phyloP scores from a whole-genome alignment of 2,888 invertebrate genomes.

The Xestia ashworthii region DNA sequence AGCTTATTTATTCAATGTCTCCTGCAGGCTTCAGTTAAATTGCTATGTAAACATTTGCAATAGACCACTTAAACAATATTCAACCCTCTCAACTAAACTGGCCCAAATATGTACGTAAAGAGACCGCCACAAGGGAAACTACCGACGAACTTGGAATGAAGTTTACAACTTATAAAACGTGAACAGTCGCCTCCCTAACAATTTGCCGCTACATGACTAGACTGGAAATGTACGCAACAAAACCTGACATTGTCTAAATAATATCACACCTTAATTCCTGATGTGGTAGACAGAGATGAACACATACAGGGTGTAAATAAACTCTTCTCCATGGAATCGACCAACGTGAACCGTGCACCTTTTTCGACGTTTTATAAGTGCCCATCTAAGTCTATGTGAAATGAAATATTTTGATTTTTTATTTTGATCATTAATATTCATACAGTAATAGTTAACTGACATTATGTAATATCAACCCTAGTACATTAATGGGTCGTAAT shows the following conservation, averaged over 20 bases:
- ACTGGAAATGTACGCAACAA: slow-evolving; percentile 9
- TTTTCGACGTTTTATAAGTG: too few species aligned
- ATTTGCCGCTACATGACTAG: slow-evolving; percentile 31
- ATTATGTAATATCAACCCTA: slow-evolving; percentile 2
- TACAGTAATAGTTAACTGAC: slow-evolving; percentile 5
- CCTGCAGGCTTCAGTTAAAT: slow-evolving; percentile 11
- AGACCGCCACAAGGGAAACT: slow-evolving; percentile 24
- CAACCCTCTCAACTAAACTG: slow-evolving; percentile 6
- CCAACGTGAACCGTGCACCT: too few species aligned
- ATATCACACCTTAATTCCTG: background rate
- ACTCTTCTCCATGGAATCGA: too few species aligned
- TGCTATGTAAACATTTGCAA: slow-evolving; percentile 23
- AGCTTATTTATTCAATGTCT: background rate
- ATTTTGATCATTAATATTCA: slow-evolving; percentile 18
- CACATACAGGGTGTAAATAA: background rate
- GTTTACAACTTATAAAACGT: slow-evolving; percentile 60
- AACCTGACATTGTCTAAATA: background rate
- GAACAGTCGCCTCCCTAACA: slow-evolving; percentile 36
- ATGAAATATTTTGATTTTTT: too few species aligned
- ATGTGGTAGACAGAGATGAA: too few species aligned
- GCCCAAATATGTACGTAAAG: slow-evolving; percentile 34
- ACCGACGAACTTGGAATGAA: slow-evolving; percentile 51
- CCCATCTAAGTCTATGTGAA: too few species aligned
- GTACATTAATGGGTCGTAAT: background rate
- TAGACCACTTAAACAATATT: slow-evolving; percentile 32